Base-by-base conservation (phyloP, 1,140 invertebrate species). In the Oreohelix idahoensis region DNA sequence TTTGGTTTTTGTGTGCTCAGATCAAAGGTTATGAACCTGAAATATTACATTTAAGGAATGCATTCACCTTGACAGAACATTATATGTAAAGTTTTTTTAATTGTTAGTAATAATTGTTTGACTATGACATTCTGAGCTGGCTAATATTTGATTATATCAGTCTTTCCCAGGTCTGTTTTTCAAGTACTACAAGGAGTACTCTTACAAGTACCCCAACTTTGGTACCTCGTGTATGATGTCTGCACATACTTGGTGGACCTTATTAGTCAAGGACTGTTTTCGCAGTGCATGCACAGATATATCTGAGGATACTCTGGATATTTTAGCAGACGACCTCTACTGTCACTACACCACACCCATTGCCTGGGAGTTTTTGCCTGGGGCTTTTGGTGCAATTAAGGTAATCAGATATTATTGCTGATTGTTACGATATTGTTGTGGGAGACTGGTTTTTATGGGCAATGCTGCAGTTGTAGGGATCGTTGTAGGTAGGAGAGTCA, bases 231-330 rank as follows among this genome's bases (percentile, higher is more conserved):
- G 94, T 0, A 94, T 94, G 1, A 93, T 97, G 49, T 94, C 94
- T 17, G 96, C 96, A 95, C 91, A 95, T 88, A 93, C 95, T 58
- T 98, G 97, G 97, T 98, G 97, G 97, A 93, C 92, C 71, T 90
- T 92, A 83, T 90, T 97, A 20, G 95, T 97, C 15, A 91, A 93
- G 69, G 92, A 93, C 69, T 95, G 95, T 39, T 96, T 97, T 87
- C 92, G 92, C 78, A 93, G 86, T 20, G 84, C 87, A 63, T 89
- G 88, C 5, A 53, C 81, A 74, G 51, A 15, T 35, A 79, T 84
- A 26, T 76, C 83, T 15, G 53, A 79, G 17, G 70, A 86, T 11
- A 94, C 93, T 86, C 83, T 96, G 23, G 87, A 92, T 35, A 89
- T 90, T n/a, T 93, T 96, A 58, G 93, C 95, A n/a, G 83, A 87